Evolutionary conservation across 2,888 invertebrate species (phyloP).

Genomic region (Malacosoma neustria): DNA sequence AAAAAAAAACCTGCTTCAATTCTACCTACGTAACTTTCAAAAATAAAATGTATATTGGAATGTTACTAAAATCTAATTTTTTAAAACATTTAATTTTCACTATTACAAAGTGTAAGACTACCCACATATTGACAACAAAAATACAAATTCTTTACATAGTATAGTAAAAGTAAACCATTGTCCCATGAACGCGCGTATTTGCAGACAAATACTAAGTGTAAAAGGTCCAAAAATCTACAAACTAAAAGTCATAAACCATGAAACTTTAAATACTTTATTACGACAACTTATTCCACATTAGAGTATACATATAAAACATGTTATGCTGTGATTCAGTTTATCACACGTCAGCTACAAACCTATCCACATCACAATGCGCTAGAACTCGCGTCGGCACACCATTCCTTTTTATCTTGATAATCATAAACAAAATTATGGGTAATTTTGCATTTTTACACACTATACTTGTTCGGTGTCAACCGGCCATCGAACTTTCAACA

Average conservation of each 20-base stretch:
- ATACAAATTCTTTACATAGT: constrained; percentile 22
- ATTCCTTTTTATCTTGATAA: constrained; percentile 41
- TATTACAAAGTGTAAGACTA: too few relatives aligned
- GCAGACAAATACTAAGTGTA: too few relatives aligned
- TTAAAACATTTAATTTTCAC: too few relatives aligned
- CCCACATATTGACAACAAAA: constrained; percentile 6
- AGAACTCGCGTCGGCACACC: constrained; percentile 50
- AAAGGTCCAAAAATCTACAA: too few relatives aligned
- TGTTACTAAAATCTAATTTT: too few relatives aligned
- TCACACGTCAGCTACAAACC: constrained; percentile 68
- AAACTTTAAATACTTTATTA: constrained; percentile 75
- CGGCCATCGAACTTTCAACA: constrained; percentile 62
- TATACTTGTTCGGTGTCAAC: constrained; percentile 67
- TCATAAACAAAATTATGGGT: constrained; percentile 52
- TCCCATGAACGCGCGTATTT: too few relatives aligned
- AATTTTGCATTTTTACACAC: constrained; percentile 68
- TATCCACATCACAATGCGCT: constrained; percentile 72
- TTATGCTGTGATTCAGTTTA: constrained; percentile 69
- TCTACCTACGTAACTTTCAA: too few relatives aligned
- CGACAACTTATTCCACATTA: constrained; percentile 72
- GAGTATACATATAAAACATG: constrained; percentile 73
- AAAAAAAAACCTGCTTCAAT: too few relatives aligned
- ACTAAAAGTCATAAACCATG: constrained; percentile 62
- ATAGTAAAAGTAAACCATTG: constrained; percentile 32
- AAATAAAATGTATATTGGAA: too few relatives aligned